A percentile compares a stretch with the other conserved stretches of the same genome.
Evolutionary conservation across 23 tunicate genomes (phyloP).

Genomic region (Styela plicata): DNA sequence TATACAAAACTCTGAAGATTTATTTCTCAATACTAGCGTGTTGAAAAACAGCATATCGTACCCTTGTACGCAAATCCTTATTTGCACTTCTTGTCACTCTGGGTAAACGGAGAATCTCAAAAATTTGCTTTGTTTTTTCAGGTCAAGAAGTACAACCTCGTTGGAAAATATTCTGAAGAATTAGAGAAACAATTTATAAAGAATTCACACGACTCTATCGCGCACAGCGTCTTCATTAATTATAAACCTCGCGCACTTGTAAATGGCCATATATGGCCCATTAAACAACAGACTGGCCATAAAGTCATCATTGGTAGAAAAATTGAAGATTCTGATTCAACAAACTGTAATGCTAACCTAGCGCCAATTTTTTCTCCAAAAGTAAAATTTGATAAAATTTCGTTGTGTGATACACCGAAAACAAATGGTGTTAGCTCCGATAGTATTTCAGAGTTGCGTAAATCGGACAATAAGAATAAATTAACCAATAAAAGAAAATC

Average conservation of each 20-base stretch:
- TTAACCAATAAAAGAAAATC: background rate
- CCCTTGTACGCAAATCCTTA: no score
- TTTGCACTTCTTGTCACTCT: no score
- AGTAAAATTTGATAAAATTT: background rate
- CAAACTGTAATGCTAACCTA: background rate
- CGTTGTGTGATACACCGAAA: no score
- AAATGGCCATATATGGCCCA: background rate
- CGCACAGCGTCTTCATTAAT: background rate
- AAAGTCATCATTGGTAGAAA: no score
- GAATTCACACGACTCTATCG: background rate
- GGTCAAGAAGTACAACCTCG: slow-evolving; percentile 3
- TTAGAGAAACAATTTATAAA: slow-evolving; percentile 23
- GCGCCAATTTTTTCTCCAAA: slow-evolving; percentile 24
- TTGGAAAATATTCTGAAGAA: slow-evolving; percentile 27
- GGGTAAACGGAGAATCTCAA: no score
- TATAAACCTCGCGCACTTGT: background rate
- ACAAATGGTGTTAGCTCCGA: no score
- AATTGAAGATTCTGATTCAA: background rate
- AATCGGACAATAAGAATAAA: no score
- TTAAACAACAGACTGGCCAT: background rate
- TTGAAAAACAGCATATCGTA: no score
- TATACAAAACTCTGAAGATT: no score
- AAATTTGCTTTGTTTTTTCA: no score
- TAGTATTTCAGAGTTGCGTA: no score
- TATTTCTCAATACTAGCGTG: no score